Base-by-base conservation (phyloP, 2,113 vertebrate species). In the Tricholaema leucomelas region DNA sequence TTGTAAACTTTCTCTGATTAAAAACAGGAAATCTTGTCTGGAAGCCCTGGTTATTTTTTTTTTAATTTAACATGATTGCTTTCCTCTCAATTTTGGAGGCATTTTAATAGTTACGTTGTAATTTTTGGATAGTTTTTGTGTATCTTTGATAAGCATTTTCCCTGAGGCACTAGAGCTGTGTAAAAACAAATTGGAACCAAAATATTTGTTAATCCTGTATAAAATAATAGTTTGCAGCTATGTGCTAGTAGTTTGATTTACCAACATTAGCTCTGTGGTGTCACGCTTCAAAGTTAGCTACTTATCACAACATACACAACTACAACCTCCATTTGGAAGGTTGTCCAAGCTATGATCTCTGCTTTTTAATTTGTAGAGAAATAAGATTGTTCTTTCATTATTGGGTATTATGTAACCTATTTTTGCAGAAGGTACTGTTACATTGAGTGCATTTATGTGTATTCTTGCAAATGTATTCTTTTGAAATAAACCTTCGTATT, bases 401-500 rank as follows among this genome's bases (percentile, higher is more conserved):
- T 96, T 93, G 97, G 97, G 97, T 97, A 98, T 97, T 98, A 97
- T 97, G 97, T 98, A 98, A 98, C 97, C 98, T 98, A 98, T 98
- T 98, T 98, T 98, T 98, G 97, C 97, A 98, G 91, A 98, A 97
- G 97, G 97, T 97, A 97, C 97, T 98, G 97, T 98, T 98, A 98
- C 97, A 97, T 97, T 95, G 97, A 98, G 97, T 97, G 97, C 97
- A 98, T 96, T 97, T 97, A 95, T 73, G 97, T 98, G 97, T 98
- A 97, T 97, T 96, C 96, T 97, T 97, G 96, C 95, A 97, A 96
- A 97, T 97, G 97, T 98, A 97, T 97, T 97, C 97, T 98, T 98
- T 98, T 97, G 97, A 98, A 98, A 98, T 98, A 98, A 98, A 98
- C 97, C 97, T 98, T 98, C 97, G 97, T 98, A 98, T 98, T 98